Conservation (phyloP, 2,888 invertebrate genomes). For the Pseudococcus jackbeardsleyi region DNA sequence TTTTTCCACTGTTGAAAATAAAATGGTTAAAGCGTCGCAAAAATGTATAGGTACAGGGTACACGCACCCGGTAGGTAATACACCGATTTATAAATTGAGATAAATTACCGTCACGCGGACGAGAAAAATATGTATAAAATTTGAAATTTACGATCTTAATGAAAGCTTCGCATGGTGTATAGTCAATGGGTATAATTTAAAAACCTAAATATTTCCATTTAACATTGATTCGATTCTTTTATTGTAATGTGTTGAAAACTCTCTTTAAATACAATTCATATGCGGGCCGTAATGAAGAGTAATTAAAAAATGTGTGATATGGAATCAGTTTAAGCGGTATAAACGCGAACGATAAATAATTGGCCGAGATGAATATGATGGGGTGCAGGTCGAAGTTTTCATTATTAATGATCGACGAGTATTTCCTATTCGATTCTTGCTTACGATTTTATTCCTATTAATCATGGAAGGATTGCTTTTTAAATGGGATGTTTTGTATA, state of each 20-base stretch:
- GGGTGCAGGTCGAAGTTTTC: constrained; percentile 30
- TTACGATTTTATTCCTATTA: not conserved
- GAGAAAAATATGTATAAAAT: not conserved
- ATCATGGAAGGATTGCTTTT: constrained; percentile 2
- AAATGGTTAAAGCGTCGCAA: not conserved
- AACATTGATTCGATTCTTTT: constrained; percentile 31
- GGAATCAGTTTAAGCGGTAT: constrained; percentile 15
- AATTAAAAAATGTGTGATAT: constrained; percentile 19
- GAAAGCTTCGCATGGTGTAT: not conserved
- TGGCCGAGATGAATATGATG: constrained; percentile 17
- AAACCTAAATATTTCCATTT: constrained; percentile 33
- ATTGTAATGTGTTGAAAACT: constrained; percentile 31
- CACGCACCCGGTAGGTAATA: not conserved
- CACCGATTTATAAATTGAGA: not conserved
- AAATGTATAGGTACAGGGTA: not conserved
- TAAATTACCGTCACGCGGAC: not conserved
- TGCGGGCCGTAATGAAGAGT: constrained; percentile 36
- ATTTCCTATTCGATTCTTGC: constrained; percentile 32
- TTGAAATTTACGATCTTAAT: not conserved
- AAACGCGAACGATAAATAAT: constrained; percentile 26
- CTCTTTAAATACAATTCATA: not conserved
- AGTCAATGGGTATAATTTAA: constrained; percentile 16
- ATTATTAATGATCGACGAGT: not conserved
- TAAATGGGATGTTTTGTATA: not conserved
- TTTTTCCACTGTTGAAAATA: not conserved